These are phyloP conservation scores for Coreius guichenoti DNA, from an alignment of 2,797 vertebrate species.

Conservation along the genomic window DNA sequence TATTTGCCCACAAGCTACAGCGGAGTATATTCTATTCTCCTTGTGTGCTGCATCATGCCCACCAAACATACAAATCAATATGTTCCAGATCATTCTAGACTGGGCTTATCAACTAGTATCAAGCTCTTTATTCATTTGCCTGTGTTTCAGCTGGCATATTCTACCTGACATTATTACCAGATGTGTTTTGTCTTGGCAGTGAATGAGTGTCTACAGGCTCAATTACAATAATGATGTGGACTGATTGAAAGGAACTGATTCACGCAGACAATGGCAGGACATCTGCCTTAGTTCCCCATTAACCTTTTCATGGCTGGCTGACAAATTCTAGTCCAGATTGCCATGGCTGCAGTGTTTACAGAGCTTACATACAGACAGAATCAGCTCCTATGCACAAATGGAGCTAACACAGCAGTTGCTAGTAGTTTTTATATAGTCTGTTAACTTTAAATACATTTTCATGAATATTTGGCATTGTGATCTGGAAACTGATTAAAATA, in stretches of 20 bases:
- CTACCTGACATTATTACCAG: slow-evolving; percentile 78
- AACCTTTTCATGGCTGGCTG: slow-evolving; percentile 71
- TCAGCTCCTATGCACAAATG: background rate
- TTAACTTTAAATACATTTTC: background rate
- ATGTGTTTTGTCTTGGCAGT: slow-evolving; percentile 76
- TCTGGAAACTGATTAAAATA: background rate
- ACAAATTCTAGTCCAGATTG: slow-evolving; percentile 70
- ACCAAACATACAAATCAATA: slow-evolving; percentile 30
- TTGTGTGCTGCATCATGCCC: background rate
- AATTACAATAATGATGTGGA: slow-evolving; percentile 77
- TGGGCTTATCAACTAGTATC: slow-evolving; percentile 74
- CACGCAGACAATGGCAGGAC: slow-evolving; percentile 74
- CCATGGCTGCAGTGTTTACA: slow-evolving; percentile 66
- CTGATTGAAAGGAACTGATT: slow-evolving; percentile 76
- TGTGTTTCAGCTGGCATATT: slow-evolving; percentile 70
- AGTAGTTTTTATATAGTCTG: background rate
- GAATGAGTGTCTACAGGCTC: slow-evolving; percentile 72
- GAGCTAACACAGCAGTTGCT: background rate
- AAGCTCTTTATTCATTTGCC: slow-evolving; percentile 67
- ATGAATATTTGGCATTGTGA: background rate
- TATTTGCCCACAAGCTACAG: slow-evolving; percentile 64
- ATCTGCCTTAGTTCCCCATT: slow-evolving; percentile 78
- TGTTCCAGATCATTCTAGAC: slow-evolving; percentile 65
- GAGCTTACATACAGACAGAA: slow-evolving; percentile 23
- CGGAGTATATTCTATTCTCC: slow-evolving; percentile 10